Percentiles rank a stretch among this genome's conserved stretches.
Conservation (phyloP, 2,113 vertebrate species). For the Cacatua alba region DNA sequence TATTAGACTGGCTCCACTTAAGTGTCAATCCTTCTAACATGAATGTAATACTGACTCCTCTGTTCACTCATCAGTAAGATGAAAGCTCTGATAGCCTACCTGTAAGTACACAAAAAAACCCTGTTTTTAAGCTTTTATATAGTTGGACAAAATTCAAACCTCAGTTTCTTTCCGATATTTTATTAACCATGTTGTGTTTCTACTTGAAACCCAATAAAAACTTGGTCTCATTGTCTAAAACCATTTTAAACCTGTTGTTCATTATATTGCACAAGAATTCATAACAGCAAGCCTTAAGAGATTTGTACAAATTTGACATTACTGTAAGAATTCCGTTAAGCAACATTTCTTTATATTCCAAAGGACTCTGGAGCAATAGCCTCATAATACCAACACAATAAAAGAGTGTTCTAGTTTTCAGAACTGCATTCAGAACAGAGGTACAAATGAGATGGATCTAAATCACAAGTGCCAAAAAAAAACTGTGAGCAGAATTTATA, state of each 20-base stretch:
- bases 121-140: neutral
- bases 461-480: conserved; percentile 10
- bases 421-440: conserved; percentile 6
- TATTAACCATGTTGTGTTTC: neutral
- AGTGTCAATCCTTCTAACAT: rapidly evolving
- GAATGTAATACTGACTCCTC: neutral
- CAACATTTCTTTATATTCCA: conserved; percentile 27
- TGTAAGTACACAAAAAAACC: neutral
- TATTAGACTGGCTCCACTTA: neutral
- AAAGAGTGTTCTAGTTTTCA: neutral
- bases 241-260: neutral
- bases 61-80: neutral
- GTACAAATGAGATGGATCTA: conserved; percentile 15
- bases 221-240: neutral
- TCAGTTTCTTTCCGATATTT: neutral
- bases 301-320: conserved; percentile 29
- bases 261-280: neutral
- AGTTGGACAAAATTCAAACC: neutral
- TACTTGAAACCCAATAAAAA: neutral
- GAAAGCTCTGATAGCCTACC: too few species aligned
- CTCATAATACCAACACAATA: neutral
- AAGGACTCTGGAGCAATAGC: conserved; percentile 36
- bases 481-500: conserved; percentile 35
- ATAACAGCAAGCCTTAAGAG: conserved; percentile 18
- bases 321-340: conserved; percentile 12